Evolutionary conservation across 2,888 invertebrate genomes (phyloP).

Genomic region (Campoplex nolae): DNA sequence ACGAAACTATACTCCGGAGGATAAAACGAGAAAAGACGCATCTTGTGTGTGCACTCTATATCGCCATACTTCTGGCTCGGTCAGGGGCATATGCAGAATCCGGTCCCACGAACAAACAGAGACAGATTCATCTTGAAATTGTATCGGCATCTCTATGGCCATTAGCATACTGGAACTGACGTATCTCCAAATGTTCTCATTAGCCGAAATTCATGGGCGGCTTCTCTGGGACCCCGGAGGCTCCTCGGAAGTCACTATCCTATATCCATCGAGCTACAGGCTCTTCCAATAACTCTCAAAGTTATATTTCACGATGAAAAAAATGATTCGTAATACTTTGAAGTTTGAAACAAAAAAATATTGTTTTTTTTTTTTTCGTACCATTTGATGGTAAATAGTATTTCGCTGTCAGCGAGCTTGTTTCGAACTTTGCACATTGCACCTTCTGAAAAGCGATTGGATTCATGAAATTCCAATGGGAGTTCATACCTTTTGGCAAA

Average conservation of each 20-base stretch:
- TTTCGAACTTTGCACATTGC: neutral
- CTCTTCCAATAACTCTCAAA: constrained; percentile 53
- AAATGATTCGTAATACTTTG: neutral
- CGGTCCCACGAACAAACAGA: constrained; percentile 66
- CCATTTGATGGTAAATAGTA: no score
- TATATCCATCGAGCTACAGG: constrained; percentile 64
- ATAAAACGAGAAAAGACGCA: constrained; percentile 46
- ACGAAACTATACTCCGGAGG: constrained; percentile 59
- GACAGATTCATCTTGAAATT: constrained; percentile 84
- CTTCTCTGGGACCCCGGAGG: constrained; percentile 78
- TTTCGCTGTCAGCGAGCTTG: neutral
- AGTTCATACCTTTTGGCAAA: no score
- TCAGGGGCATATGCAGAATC: constrained; percentile 49
- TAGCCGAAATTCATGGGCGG: constrained; percentile 85
- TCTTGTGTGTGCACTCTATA: constrained; percentile 36
- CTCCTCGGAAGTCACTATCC: constrained; percentile 63
- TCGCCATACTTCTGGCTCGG: constrained; percentile 18
- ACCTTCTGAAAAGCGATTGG: neutral
- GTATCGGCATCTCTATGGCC: constrained; percentile 85
- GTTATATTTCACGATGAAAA: neutral
- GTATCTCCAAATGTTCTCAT: constrained; percentile 85
- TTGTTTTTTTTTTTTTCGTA: neutral
- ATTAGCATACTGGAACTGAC: constrained; percentile 85
- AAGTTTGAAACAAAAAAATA: neutral
- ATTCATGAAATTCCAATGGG: neutral